Evolutionary conservation across 2,797 vertebrate genomes (phyloP).

Genomic region (Cyprinella venusta): DNA sequence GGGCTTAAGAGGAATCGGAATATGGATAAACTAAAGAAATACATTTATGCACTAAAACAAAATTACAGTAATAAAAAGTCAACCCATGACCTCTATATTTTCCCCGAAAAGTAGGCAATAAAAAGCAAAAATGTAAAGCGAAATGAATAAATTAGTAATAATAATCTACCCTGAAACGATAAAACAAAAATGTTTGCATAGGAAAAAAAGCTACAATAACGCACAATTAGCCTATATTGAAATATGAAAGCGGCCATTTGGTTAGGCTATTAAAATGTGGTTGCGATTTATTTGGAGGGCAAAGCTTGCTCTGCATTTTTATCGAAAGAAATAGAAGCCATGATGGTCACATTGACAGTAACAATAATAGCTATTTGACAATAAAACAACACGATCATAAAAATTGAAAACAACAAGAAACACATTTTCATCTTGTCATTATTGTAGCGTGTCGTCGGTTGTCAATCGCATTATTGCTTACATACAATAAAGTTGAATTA

Average conservation of each 20-base stretch:
- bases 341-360: background rate
- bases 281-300: background rate
- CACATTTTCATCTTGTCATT: background rate
- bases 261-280: background rate
- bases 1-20: background rate
- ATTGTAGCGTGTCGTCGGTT: no score
- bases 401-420: background rate
- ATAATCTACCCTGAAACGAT: background rate
- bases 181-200: background rate
- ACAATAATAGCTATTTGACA: background rate
- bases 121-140: background rate
- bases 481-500: background rate
- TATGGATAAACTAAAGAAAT: constrained; percentile 8
- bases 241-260: background rate
- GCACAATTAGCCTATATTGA: background rate
- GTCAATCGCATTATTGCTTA: background rate
- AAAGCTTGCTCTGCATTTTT: background rate
- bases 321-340: background rate
- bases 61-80: background rate
- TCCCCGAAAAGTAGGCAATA: background rate
- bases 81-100: background rate
- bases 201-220: background rate
- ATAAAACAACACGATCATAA: background rate
- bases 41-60: constrained; percentile 1
- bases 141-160: background rate